Conservation (phyloP, 2,113 vertebrate genomes). For the Mellivora capensis region DNA sequence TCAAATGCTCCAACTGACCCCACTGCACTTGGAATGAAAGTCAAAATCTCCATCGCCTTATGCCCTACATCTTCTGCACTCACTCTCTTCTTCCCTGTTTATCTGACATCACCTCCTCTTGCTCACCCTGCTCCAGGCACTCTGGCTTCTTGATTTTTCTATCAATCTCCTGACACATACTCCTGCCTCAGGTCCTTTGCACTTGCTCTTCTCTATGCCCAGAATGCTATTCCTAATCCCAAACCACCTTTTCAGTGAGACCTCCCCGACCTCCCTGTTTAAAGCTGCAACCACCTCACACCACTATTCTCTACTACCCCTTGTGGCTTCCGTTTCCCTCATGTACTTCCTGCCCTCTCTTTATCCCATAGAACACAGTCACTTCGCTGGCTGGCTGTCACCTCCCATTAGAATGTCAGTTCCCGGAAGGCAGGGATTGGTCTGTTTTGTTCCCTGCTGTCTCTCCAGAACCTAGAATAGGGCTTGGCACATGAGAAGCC, state of each 20-base stretch:
- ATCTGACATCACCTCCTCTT: neutral
- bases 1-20: neutral
- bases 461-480: neutral
- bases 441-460: neutral
- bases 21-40: neutral
- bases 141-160: neutral
- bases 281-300: neutral
- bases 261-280: neutral
- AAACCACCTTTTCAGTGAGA: neutral
- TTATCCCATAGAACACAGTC: rapidly evolving
- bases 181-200: neutral
- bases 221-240: neutral
- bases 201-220: neutral
- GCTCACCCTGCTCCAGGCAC: neutral
- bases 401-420: rapidly evolving
- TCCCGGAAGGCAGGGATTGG: rapidly evolving
- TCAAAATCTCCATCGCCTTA: neutral
- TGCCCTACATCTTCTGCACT: rapidly evolving
- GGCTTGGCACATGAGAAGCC: neutral
- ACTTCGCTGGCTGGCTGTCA: neutral
- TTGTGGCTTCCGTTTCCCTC: neutral
- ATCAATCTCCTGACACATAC: no score
- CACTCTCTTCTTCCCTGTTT: no score
- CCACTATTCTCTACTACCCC: neutral
- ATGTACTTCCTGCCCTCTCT: rapidly evolving